phyloP scores from a whole-genome alignment of 2,888 invertebrate species.

The Diarsia dahlii region DNA sequence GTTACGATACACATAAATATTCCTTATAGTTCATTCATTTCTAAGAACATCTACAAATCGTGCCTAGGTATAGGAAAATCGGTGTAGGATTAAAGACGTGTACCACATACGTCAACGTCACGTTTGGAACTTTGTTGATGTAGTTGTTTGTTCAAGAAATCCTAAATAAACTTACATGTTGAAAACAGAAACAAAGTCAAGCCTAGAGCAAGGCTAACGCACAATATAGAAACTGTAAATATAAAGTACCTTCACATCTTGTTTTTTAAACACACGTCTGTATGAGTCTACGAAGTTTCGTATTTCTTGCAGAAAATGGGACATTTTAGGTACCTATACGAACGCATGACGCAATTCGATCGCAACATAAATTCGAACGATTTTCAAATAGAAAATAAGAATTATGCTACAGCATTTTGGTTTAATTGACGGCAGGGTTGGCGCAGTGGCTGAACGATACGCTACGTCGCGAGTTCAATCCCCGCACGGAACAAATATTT shows the following conservation, averaged over 20 bases:
- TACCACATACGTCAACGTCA: conserved; percentile 11
- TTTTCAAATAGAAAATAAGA: background rate
- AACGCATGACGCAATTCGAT: background rate
- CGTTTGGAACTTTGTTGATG: conserved; percentile 10
- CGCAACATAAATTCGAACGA: background rate
- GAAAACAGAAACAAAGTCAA: conserved; percentile 28
- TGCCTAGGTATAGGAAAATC: background rate
- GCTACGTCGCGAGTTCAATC: too few relatives aligned
- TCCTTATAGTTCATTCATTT: background rate
- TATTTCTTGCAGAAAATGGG: background rate
- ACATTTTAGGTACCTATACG: background rate
- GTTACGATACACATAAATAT: background rate
- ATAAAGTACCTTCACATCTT: background rate
- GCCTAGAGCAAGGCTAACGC: conserved; percentile 13
- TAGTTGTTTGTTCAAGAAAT: conserved; percentile 9
- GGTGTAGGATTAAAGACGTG: background rate
- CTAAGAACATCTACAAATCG: background rate
- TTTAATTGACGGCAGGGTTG: too few relatives aligned
- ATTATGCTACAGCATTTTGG: background rate
- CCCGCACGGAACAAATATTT: too few relatives aligned
- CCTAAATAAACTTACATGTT: conserved; percentile 28
- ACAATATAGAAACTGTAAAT: background rate
- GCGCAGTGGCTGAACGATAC: too few relatives aligned
- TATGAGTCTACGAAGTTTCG: background rate
- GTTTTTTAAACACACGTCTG: background rate